phyloP scores from a whole-genome alignment of 2,888 invertebrate genomes.

The Syrphus vitripennis region DNA sequence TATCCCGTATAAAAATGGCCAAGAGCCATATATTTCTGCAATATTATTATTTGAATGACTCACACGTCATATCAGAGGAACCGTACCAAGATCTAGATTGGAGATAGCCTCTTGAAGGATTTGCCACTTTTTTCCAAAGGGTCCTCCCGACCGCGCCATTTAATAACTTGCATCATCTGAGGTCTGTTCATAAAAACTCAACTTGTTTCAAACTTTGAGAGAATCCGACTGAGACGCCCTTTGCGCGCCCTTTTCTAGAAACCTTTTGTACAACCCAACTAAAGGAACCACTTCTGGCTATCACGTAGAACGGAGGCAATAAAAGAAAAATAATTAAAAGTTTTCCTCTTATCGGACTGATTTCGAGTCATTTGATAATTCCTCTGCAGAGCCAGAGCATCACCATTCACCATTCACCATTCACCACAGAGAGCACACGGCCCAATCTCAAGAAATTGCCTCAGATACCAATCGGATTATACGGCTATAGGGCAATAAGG shows the following conservation, averaged over 20 bases:
- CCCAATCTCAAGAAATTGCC: constrained; percentile 43
- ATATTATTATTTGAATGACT: too few species aligned
- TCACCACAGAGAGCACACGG: not conserved
- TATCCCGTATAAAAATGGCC: too few species aligned
- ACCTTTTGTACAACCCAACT: not conserved
- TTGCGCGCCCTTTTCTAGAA: not conserved
- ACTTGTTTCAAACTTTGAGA: too few species aligned
- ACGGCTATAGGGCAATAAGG: constrained; percentile 23
- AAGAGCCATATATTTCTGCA: too few species aligned
- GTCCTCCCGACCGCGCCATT: too few species aligned
- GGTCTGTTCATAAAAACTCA: too few species aligned
- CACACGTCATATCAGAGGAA: too few species aligned
- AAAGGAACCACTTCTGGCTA: not conserved
- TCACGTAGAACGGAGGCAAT: constrained; percentile 51
- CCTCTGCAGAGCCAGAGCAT: constrained; percentile 33
- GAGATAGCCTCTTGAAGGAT: too few species aligned
- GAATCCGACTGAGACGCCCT: too few species aligned
- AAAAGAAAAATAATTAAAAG: constrained; percentile 68
- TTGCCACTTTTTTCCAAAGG: too few species aligned
- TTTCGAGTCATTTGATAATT: constrained; percentile 68
- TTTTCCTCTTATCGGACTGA: constrained; percentile 67
- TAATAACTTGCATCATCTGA: too few species aligned
- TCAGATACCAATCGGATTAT: constrained; percentile 56
- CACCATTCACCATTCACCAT: not conserved
- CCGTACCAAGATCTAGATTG: too few species aligned